These are phyloP conservation scores for Zoanthus gigantus DNA, from an alignment of 92 coral and sea anemone species.

Conservation along the genomic window DNA sequence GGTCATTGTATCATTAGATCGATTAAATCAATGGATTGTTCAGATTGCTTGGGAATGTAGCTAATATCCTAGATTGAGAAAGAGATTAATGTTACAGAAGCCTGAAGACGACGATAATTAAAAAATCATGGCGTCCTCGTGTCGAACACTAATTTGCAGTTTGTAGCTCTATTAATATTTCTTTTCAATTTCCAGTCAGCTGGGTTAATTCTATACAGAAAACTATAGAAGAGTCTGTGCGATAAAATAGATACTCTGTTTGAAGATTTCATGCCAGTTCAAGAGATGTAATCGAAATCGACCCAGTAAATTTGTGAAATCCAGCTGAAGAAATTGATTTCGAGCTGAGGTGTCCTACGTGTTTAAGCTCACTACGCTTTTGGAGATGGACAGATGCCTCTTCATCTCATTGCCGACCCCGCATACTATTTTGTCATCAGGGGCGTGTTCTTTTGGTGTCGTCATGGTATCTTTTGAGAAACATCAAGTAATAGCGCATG, in stretches of 20 bases:
- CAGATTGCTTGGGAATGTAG: too few relatives aligned
- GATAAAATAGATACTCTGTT: neutral
- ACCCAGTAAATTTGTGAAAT: conserved; percentile 13
- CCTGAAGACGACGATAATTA: too few relatives aligned
- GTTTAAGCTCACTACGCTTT: conserved; percentile 41
- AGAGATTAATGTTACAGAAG: too few relatives aligned
- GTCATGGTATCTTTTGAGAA: conserved; percentile 53
- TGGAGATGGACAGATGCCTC: conserved; percentile 72
- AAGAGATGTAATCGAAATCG: neutral
- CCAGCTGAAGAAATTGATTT: conserved; percentile 30
- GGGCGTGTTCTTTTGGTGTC: conserved; percentile 67
- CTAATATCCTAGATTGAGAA: too few relatives aligned
- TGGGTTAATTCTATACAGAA: neutral
- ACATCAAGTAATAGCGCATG: too few relatives aligned
- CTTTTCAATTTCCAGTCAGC: neutral
- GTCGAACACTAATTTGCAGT: too few relatives aligned
- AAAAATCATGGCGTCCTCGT: too few relatives aligned
- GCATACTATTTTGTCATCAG: conserved; percentile 56
- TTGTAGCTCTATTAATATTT: neutral
- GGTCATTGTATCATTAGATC: too few relatives aligned
- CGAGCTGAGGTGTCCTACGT: conserved; percentile 50
- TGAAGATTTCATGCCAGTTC: neutral
- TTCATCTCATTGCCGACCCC: conserved; percentile 46
- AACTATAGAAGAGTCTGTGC: neutral
- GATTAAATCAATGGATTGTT: too few relatives aligned